phyloP scores from a whole-genome alignment of 2,113 vertebrate species.

The Elephantulus edwardii region DNA sequence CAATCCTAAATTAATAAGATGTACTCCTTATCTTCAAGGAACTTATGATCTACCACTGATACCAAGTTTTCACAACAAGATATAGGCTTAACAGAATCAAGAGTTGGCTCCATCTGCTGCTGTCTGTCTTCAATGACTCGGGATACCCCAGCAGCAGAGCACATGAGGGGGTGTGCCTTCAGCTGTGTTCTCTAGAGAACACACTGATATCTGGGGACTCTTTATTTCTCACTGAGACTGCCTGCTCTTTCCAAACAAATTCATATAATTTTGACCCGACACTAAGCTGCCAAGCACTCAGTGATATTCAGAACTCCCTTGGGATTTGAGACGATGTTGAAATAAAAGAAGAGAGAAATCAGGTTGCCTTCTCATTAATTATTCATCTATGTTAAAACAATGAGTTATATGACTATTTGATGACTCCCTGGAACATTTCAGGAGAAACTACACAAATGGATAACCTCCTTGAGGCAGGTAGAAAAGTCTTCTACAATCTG shows the following conservation, averaged over 20 bases:
- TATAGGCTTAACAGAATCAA: not conserved
- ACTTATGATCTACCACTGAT: not conserved
- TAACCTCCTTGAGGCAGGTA: not conserved
- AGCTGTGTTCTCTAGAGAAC: constrained; percentile 25
- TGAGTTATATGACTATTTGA: not conserved
- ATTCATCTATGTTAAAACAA: not conserved
- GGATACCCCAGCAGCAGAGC: not conserved
- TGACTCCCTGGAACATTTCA: not conserved
- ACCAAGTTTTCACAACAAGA: constrained; percentile 23
- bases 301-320: not conserved
- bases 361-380: constrained; percentile 30
- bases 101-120: not conserved
- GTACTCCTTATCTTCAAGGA: not conserved
- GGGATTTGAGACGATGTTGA: constrained; percentile 33
- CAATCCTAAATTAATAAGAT: not conserved
- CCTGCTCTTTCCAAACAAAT: constrained; percentile 51
- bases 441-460: not conserved
- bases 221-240: not conserved
- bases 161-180: not conserved
- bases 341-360: constrained; percentile 2
- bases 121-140: not conserved
- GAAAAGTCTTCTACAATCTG: not conserved
- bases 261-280: constrained; percentile 34
- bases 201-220: not conserved
- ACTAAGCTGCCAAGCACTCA: not conserved